Evolutionary conservation across 2,888 invertebrate species (phyloP), one percentile per base, ranked within the genome.

Genomic region (Plagodis pulveraria): DNA sequence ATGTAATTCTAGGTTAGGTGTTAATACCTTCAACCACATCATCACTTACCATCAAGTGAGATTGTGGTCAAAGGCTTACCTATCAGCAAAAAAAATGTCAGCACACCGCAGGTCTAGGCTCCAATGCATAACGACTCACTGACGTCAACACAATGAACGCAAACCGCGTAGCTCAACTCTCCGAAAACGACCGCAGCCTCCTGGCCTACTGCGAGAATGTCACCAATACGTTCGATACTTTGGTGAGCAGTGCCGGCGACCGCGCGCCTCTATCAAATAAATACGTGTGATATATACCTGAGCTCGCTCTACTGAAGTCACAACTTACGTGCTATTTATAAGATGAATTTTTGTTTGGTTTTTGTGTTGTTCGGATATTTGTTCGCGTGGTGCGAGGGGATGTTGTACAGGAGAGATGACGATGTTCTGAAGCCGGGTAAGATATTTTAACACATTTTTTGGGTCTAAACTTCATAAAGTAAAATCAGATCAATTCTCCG

Each of bases 281-380:
- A 90, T 86, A 89, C 85, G 84, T 78, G 79, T 87, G 84, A 90
- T 85, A 90, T 89, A 91, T 87, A 89, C 80, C 84, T 77, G 48
- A 33, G 50, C 78, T 84, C 83, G 83, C 59, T 72, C 71, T 71
- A 46, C 80, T 84, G 85, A 83, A 85, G 85, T 86, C 85, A 86
- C 79, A 73, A 84, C 86, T 81, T 81, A 79, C 79, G 85, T 81
- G 83, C 77, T 80, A 80, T 85, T 84, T 81, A 77, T 79, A 87
- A 84, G 81, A 91, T 91, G 91, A 91, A 91, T 86, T 87, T 91
- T 78, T 88, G 83, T 85, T 83, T 87, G 80, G 79, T 89, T 82
- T 86, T 87, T 70, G 84, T 87, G 81, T 76, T 90, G 73, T 86
- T 87, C 68, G 84, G 84, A 38, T 84, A 80, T 80, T 82, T 89